Conservation (phyloP, 2,113 vertebrate genomes). For the Corythaixoides concolor region DNA sequence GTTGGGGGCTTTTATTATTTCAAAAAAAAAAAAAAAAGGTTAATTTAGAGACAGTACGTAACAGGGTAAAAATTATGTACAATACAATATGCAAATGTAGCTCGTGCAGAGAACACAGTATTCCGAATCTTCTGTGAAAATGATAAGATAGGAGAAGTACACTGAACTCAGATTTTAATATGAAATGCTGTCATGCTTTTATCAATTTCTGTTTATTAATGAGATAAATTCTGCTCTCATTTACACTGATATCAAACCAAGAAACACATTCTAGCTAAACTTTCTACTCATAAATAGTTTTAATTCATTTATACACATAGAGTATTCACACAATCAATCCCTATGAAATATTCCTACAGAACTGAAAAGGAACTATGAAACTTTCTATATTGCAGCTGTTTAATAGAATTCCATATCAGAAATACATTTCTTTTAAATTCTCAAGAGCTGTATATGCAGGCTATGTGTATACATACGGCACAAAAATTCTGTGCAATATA, state of each 20-base stretch:
- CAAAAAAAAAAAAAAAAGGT: background rate
- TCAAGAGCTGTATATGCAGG: background rate
- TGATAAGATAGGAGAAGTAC: background rate
- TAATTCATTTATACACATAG: background rate
- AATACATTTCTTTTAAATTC: background rate
- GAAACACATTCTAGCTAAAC: background rate
- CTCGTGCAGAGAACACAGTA: background rate
- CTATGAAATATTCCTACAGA: background rate
- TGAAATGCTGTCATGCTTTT: background rate
- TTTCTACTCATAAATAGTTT: background rate
- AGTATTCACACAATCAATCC: background rate
- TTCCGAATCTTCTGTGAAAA: background rate
- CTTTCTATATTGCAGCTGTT: background rate
- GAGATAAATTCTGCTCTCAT: background rate
- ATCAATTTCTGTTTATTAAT: background rate
- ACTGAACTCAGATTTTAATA: background rate
- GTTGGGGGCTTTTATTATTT: background rate
- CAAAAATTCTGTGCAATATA: background rate
- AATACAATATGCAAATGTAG: background rate
- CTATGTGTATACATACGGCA: background rate
- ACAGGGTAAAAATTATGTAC: background rate
- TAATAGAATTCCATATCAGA: background rate
- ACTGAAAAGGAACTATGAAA: background rate
- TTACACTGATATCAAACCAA: background rate
- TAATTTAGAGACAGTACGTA: background rate